phyloP scores from a whole-genome alignment of 2,113 vertebrate species.

The Chaetops frenatus region DNA sequence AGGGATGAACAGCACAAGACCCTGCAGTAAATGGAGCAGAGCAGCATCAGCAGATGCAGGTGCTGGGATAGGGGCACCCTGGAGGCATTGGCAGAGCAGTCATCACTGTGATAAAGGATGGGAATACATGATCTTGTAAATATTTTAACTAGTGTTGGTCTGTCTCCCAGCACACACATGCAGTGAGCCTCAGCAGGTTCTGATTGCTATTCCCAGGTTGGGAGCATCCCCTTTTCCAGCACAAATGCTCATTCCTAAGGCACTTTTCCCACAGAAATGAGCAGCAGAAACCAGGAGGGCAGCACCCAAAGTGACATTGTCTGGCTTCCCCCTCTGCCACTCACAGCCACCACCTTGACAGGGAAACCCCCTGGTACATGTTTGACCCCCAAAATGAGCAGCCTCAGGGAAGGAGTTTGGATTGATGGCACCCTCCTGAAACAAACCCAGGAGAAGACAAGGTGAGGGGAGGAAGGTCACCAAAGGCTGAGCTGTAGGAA shows the following conservation, averaged over 20 bases:
- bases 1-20: background rate
- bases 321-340: background rate
- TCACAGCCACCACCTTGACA: background rate
- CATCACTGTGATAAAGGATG: background rate
- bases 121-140: background rate
- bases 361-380: fast-evolving
- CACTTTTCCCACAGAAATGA: background rate
- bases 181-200: background rate
- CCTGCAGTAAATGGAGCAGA: background rate
- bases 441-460: background rate
- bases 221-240: background rate
- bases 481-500: background rate
- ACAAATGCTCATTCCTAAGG: background rate
- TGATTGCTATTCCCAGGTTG: background rate
- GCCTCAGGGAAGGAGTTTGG: background rate
- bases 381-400: background rate
- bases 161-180: background rate
- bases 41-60: background rate
- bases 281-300: background rate
- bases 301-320: background rate
- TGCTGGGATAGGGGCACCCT: background rate
- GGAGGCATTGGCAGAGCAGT: background rate
- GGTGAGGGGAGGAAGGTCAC: background rate
- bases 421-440: background rate
- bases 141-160: background rate